Evolutionary conservation across 2,113 vertebrate species (phyloP).

Genomic region (Apteryx owenii): DNA sequence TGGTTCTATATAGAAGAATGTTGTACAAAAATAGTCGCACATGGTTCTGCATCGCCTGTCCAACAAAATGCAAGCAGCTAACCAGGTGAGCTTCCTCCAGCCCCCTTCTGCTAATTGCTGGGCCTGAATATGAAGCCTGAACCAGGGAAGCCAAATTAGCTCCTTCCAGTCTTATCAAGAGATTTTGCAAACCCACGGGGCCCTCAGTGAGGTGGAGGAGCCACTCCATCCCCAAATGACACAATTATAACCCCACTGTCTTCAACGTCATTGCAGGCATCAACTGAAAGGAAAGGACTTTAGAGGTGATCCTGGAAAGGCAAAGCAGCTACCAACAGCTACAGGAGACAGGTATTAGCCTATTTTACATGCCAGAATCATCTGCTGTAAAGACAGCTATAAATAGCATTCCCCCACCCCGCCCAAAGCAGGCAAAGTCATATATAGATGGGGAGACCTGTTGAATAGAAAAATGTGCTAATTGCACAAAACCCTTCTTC

Average conservation of each 20-base stretch:
- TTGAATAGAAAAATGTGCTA: background rate
- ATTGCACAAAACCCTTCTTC: background rate
- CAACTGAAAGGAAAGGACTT: background rate
- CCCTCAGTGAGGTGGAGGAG: background rate
- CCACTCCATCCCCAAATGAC: background rate
- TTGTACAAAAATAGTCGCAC: background rate
- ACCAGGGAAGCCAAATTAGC: background rate
- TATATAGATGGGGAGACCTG: background rate
- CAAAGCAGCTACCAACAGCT: background rate
- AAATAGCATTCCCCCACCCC: background rate
- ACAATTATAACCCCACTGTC: rapidly evolving
- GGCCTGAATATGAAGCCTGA: background rate
- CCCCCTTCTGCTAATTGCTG: background rate
- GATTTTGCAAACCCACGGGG: background rate
- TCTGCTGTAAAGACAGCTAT: background rate
- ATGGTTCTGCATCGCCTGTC: rapidly evolving
- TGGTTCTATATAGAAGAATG: background rate
- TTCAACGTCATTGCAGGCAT: rapidly evolving
- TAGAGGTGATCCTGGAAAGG: background rate
- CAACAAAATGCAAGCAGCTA: background rate
- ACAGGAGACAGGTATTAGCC: rapidly evolving
- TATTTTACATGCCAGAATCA: background rate
- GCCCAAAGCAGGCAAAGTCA: background rate
- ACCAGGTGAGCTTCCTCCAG: background rate
- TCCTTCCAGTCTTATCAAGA: background rate